phyloP scores from a whole-genome alignment of 2,113 vertebrate species.

The Cyanocitta stelleri region DNA sequence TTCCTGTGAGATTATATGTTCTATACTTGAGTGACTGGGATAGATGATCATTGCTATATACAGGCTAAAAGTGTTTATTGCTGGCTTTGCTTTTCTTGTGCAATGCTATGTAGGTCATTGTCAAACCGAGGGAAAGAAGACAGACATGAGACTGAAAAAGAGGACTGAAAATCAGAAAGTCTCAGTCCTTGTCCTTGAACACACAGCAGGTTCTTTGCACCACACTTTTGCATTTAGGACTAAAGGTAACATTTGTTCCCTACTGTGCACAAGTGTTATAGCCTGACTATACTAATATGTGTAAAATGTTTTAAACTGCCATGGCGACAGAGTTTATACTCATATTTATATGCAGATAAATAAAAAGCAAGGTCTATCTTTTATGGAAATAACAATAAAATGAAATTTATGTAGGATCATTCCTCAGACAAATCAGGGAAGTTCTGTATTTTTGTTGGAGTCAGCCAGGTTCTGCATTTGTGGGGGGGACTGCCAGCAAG shows the following conservation, averaged over 20 bases:
- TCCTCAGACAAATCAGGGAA: background rate
- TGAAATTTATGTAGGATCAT: background rate
- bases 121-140: background rate
- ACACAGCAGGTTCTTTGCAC: background rate
- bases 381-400: background rate
- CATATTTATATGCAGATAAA: background rate
- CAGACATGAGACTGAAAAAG: background rate
- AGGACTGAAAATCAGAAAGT: background rate
- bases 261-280: background rate
- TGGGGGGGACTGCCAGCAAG: background rate
- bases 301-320: background rate
- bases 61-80: slow-evolving; percentile 17
- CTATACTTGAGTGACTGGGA: background rate
- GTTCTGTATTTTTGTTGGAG: background rate
- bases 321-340: background rate
- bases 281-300: rapidly evolving
- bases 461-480: background rate
- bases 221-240: background rate
- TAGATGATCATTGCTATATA: background rate
- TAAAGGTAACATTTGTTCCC: background rate
- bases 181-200: background rate
- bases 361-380: background rate
- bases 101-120: slow-evolving; percentile 35
- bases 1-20: slow-evolving; percentile 20
- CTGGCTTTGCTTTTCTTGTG: slow-evolving; percentile 9